Conservation (phyloP, 1,140 invertebrate species). For the Philopotamus ludificatus region DNA sequence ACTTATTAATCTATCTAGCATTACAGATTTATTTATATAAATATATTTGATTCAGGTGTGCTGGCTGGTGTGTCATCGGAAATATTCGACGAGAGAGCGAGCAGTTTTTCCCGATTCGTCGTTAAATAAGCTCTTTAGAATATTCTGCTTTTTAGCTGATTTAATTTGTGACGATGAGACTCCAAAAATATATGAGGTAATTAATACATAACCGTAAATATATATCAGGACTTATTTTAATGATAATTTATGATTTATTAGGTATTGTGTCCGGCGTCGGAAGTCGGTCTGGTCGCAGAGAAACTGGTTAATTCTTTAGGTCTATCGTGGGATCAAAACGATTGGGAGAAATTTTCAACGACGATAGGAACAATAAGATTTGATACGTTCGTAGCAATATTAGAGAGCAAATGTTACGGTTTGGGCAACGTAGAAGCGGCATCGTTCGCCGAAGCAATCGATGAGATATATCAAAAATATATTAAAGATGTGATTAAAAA, state of each 20-base stretch:
- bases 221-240: not conserved
- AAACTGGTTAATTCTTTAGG: conserved; percentile 66
- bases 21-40: not conserved
- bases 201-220: not conserved
- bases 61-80: conserved; percentile 73
- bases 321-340: conserved; percentile 64
- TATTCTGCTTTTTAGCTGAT: conserved; percentile 76
- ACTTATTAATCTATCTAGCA: not conserved
- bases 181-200: conserved; percentile 44
- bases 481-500: conserved; percentile 82
- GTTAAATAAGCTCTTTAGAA: conserved; percentile 72
- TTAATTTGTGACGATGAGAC: conserved; percentile 54
- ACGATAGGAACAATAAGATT: conserved; percentile 64
- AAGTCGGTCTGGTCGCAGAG: conserved; percentile 65
- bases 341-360: conserved; percentile 63
- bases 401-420: conserved; percentile 69
- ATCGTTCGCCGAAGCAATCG: conserved; percentile 69
- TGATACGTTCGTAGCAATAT: conserved; percentile 67
- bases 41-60: conserved; percentile 58
- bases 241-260: conserved; percentile 44
- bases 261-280: conserved; percentile 65
- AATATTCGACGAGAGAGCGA: conserved; percentile 59
- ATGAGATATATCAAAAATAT: conserved; percentile 74
- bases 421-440: conserved; percentile 59
- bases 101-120: conserved; percentile 63